These are phyloP conservation scores for Saccostrea echinata DNA, from an alignment of 1,140 invertebrate species.

Conservation along the genomic window DNA sequence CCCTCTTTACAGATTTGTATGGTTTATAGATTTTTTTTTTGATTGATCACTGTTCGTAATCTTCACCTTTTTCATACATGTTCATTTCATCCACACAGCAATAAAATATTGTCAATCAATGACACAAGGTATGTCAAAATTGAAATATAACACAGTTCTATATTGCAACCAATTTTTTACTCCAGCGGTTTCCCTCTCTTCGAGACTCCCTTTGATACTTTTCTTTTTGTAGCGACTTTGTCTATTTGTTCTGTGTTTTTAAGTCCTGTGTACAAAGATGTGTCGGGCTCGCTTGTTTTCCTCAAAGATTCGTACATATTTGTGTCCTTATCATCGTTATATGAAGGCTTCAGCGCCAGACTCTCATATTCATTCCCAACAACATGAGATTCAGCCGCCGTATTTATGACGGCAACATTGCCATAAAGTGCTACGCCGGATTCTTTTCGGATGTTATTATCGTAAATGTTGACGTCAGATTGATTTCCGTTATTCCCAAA, in stretches of 20 bases:
- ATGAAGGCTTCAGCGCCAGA: neutral
- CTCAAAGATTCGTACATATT: neutral
- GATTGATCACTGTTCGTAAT: no score
- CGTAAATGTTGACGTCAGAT: neutral
- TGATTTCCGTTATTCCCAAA: neutral
- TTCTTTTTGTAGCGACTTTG: neutral
- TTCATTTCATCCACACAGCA: no score
- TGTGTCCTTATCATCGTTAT: neutral
- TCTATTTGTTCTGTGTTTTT: neutral
- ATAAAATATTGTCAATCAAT: no score
- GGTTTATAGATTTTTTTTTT: no score
- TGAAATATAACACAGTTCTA: no score
- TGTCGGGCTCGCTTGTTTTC: neutral
- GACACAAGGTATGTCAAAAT: no score
- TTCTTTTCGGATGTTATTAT: neutral
- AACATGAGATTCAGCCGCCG: neutral
- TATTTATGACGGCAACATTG: neutral
- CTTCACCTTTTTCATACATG: no score
- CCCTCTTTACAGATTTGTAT: no score
- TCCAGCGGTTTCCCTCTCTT: neutral
- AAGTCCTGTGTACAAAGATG: neutral
- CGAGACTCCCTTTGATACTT: neutral
- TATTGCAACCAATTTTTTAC: no score
- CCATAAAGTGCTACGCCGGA: neutral
- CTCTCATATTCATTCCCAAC: slow-evolving; percentile 2